Evolutionary conservation across 2,888 invertebrate species (phyloP), one percentile per base, ranked within the genome.

Genomic region (Masnerella sp.): DNA sequence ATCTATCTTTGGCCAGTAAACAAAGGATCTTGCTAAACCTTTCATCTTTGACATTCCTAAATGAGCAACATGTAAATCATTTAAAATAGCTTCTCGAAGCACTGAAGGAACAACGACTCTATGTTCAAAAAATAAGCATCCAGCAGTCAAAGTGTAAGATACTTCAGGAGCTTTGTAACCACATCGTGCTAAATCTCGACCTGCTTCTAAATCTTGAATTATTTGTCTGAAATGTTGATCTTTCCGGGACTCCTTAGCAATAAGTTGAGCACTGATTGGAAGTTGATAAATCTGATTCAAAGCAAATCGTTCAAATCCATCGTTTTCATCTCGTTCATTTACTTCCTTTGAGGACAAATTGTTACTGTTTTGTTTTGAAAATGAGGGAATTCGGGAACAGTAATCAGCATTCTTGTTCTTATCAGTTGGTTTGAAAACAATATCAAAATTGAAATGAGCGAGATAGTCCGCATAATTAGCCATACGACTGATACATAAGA

Each of bases 381-480:
- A 9, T 14, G 20, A 17, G 2, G 49, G 30, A 5, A 18, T 8
- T 1, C 61, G 49, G 2, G 56, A 67, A 38, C 45, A 67, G 22
- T 47, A 67, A 28, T 67, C 47, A 15, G 47, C 67, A 18, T 67
- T 67, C 2, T 36, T 18, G 20, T 67, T 56, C 8, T 28, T 15
- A 12, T 68, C 47, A 2, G 59, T 58, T 4, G 52, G 15, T 36
- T 25, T 45, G n/a, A 45, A 59, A 1, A 45, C 15, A 9, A 69
- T 17, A 8, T 61, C 38, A 9, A 28, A 61, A 20, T 69, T 28
- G 18, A 61, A 69, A 32, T 61, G 61, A 1, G 69, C 43, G 5
- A 61, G 18, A 12, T 69, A 69, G n/a, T 69, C 69, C 1, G 45
- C 59, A 17, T 59, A 51, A 36, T 68, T 68, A n/a, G 68, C 59